Conservation (phyloP, 2,797 vertebrate species). For the Luscinia megarhynchos region DNA sequence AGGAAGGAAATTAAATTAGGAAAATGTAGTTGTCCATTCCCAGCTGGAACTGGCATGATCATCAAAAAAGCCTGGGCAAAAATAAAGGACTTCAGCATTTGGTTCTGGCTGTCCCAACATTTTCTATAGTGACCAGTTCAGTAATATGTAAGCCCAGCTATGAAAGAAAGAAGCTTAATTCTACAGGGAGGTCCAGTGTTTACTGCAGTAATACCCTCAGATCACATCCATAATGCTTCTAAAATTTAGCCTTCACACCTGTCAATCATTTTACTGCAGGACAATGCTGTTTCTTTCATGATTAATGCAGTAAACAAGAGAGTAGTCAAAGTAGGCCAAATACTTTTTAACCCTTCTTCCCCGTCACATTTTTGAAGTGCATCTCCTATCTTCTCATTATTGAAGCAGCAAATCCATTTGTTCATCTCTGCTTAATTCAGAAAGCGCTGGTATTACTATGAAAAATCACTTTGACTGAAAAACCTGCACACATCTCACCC, state of each 20-base stretch:
- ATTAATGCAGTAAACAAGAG: not conserved
- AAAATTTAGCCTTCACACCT: not conserved
- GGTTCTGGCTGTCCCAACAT: not conserved
- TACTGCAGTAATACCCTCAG: not conserved
- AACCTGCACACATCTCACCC: not conserved
- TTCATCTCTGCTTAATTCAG: not conserved
- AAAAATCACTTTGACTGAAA: not conserved
- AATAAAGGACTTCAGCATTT: not conserved
- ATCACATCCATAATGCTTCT: not conserved
- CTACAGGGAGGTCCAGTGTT: not conserved
- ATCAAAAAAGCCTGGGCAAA: not conserved
- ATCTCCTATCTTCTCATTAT: not conserved
- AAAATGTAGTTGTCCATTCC: not conserved
- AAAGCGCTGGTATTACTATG: not conserved
- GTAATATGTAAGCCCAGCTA: not conserved
- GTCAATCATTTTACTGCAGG: not conserved
- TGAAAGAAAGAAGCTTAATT: not conserved
- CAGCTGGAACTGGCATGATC: not conserved
- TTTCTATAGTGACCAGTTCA: not conserved
- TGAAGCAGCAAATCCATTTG: not conserved
- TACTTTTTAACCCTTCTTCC: not conserved
- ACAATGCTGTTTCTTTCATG: not conserved
- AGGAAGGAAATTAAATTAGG: constrained; percentile 44
- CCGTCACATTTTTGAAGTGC: not conserved
- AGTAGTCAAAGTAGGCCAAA: not conserved